A percentile compares a stretch with the other conserved stretches of the same genome.
Evolutionary conservation across 2,797 vertebrate species (phyloP).

Genomic region (Acanthurus leucopareius): DNA sequence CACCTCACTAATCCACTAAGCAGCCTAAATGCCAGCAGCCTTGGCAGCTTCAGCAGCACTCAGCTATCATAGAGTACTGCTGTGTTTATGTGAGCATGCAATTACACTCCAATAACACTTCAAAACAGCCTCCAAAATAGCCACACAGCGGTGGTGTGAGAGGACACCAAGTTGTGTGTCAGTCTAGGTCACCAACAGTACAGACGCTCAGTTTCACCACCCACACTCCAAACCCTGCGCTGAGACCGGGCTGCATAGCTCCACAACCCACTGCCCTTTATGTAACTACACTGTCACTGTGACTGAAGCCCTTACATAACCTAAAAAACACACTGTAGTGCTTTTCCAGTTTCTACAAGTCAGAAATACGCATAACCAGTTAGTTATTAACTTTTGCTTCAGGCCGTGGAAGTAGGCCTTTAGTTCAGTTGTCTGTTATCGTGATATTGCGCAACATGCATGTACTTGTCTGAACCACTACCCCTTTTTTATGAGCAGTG

Average conservation of each 20-base stretch:
- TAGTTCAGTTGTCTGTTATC: constrained; percentile 7
- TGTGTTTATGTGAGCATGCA: constrained; percentile 16
- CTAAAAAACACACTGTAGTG: constrained; percentile 1
- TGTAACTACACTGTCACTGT: constrained; percentile 46
- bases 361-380: constrained; percentile 6
- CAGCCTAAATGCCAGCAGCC: constrained; percentile 53
- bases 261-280: constrained; percentile 66
- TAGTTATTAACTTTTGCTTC: constrained; percentile 30
- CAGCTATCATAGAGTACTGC: constrained; percentile 36
- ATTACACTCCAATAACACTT: constrained; percentile 23
- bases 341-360: not conserved
- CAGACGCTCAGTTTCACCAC: constrained; percentile 46
- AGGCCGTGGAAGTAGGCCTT: not conserved
- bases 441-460: constrained; percentile 5
- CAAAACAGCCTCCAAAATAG: constrained; percentile 64
- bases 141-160: constrained; percentile 32
- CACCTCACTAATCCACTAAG: constrained; percentile 64
- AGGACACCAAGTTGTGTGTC: constrained; percentile 57
- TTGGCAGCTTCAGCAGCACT: constrained; percentile 48
- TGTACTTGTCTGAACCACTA: constrained; percentile 40
- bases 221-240: constrained; percentile 24
- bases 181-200: constrained; percentile 51
- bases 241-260: constrained; percentile 36
- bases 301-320: constrained; percentile 45
- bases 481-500: constrained; percentile 13